Base-by-base conservation (phyloP, 2,797 vertebrate genomes). In the Erethizon dorsatum region DNA sequence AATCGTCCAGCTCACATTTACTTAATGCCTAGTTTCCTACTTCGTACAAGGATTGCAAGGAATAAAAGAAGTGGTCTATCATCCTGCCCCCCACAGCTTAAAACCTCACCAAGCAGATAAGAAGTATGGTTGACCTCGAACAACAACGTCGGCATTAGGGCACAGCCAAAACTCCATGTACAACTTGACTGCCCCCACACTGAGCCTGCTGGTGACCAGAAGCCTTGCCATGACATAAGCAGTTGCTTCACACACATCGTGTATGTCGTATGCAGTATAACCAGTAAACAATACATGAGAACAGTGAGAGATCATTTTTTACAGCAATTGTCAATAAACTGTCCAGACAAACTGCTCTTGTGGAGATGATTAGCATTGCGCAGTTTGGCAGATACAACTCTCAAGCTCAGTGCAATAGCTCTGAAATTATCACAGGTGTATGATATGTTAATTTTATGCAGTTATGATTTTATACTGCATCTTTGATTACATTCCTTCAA, bases 381-480 rank as follows among this genome's bases (percentile, higher is more conserved):
- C 15, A 15, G 56, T 11, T 33, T 37, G 73, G 45, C 22, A 52
- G 56, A n/a, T 26, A 31, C 45, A 41, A 41, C 67, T 50, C 45
- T 31, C 20, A 5, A 52, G 69, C n/a, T 59, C 22, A 26, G 1
- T 7, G 4, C 20, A 41, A 37, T 37, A 37, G 61, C 59, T 65
- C 6, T 9, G 31, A 7, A 26, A n/a, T 6, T 33, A 12, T 31
- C 41, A 6, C 10, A 17, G 5, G 1, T 13, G 7, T 2, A 11
- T 24, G 2, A 14, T 57, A 33, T 26, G 2, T 22, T 63, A n/a
- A 79, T 31, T 67, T 52, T 26, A 26, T 12, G 22, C 5, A 18
- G 65, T 10, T 56, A 52, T 24, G 65, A 37, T 28, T 37, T 26
- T n/a, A 37, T 26, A 24, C 52, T 80, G 20, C 69, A 71, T 15